These are phyloP conservation scores for Eulemur rufifrons DNA, from an alignment of 2,113 vertebrate genomes.

Conservation along the genomic window DNA sequence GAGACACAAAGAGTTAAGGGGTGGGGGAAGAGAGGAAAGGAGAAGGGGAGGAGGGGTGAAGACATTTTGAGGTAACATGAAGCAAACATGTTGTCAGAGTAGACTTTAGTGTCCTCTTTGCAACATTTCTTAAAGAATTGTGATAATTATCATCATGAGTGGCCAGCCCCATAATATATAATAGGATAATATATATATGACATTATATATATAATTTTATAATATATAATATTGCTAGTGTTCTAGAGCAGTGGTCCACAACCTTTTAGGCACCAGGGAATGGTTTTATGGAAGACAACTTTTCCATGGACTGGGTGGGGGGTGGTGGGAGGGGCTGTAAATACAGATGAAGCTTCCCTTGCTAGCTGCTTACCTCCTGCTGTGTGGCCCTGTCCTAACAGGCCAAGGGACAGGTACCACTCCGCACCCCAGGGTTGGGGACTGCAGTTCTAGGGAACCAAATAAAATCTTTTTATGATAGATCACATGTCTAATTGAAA, in stretches of 20 bases:
- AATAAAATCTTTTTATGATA: conserved; percentile 47
- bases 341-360: too few relatives aligned
- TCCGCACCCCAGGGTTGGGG: too few relatives aligned
- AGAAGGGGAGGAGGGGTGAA: not conserved
- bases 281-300: too few relatives aligned
- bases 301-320: too few relatives aligned
- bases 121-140: not conserved
- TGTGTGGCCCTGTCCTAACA: too few relatives aligned
- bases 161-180: not conserved
- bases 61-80: not conserved
- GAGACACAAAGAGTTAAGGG: not conserved
- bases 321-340: too few relatives aligned
- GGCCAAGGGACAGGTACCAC: too few relatives aligned
- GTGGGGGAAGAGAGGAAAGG: not conserved
- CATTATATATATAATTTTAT: too few relatives aligned
- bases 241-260: not conserved
- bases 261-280: too few relatives aligned
- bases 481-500: conserved; percentile 34
- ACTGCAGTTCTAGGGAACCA: not conserved
- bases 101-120: not conserved
- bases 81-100: not conserved
- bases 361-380: too few relatives aligned
- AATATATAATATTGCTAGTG: not conserved
- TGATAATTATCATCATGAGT: not conserved
- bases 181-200: too few relatives aligned